Percentiles rank a stretch among this genome's conserved stretches.
phyloP scores from a whole-genome alignment of 2,888 invertebrate species.

The Heliconius charithonia region DNA sequence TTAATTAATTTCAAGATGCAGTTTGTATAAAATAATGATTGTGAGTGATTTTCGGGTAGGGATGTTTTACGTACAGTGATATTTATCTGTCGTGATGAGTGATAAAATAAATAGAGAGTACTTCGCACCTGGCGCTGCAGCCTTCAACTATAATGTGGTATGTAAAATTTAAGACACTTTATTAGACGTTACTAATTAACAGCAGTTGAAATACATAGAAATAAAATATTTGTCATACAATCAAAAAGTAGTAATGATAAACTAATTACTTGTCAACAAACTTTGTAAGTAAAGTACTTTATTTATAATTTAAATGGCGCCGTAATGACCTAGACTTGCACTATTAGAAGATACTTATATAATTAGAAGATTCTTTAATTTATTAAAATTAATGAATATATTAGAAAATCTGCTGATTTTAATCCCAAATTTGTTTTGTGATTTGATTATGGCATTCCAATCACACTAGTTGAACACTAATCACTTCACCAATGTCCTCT shows the following conservation, averaged over 20 bases:
- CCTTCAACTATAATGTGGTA: conserved; percentile 81
- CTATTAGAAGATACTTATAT: background rate
- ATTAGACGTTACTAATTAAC: background rate
- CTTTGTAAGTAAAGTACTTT: background rate
- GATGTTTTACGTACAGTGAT: conserved; percentile 49
- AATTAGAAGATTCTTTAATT: background rate
- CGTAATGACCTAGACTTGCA: background rate
- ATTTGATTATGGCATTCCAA: too few relatives aligned
- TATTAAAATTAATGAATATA: too few relatives aligned
- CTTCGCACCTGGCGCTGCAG: conserved; percentile 71
- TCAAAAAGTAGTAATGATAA: background rate
- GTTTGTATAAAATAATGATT: conserved; percentile 52
- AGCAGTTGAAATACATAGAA: background rate
- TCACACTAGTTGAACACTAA: too few relatives aligned
- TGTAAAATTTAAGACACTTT: conserved; percentile 54
- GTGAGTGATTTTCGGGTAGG: conserved; percentile 53
- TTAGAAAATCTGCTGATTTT: too few relatives aligned
- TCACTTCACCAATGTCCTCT: too few relatives aligned
- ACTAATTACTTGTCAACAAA: background rate
- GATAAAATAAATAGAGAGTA: conserved; percentile 77
- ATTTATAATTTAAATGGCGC: conserved; percentile 1
- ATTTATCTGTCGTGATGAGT: conserved; percentile 62
- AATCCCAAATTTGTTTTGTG: too few relatives aligned
- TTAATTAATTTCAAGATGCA: conserved; percentile 51
- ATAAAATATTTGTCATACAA: background rate